These are phyloP conservation scores for Gallinago jamesoni DNA, from an alignment of 2,113 vertebrate species.

Conservation along the genomic window DNA sequence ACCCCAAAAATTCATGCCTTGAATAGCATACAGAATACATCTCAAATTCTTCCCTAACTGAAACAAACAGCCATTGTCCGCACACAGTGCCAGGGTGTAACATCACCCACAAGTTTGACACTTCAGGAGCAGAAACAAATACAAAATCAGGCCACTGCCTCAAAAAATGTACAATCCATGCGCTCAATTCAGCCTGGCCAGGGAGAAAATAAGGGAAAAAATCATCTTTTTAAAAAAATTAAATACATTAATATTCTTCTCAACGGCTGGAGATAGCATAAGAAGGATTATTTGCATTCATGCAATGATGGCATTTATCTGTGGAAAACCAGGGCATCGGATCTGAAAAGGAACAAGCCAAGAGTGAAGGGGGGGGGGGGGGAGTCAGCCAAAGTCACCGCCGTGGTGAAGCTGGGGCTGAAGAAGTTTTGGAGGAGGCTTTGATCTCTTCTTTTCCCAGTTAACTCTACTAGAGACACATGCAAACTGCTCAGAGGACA, in stretches of 20 bases:
- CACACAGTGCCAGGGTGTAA: not conserved
- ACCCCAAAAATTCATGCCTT: not conserved
- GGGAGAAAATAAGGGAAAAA: not conserved
- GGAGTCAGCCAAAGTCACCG: not conserved
- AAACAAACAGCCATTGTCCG: not conserved
- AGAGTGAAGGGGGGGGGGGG: not conserved
- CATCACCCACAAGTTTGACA: not conserved
- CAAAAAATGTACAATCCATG: fast-evolving
- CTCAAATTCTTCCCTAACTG: not conserved
- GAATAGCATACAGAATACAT: not conserved
- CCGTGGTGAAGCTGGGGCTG: not conserved
- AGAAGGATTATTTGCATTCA: not conserved
- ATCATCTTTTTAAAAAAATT: not conserved
- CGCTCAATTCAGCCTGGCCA: not conserved
- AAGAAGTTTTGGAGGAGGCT: not conserved
- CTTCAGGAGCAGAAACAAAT: not conserved
- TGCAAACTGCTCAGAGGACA: not conserved
- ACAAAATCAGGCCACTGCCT: not conserved
- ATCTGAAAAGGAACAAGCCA: not conserved
- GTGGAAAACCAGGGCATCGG: not conserved
- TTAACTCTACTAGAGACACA: too few relatives aligned
- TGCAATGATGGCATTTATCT: not conserved
- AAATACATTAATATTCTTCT: not conserved
- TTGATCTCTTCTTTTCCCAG: too few relatives aligned
- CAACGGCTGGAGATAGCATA: not conserved